These are phyloP conservation scores for Battus philenor DNA, from an alignment of 1,140 invertebrate species.

Conservation along the genomic window DNA sequence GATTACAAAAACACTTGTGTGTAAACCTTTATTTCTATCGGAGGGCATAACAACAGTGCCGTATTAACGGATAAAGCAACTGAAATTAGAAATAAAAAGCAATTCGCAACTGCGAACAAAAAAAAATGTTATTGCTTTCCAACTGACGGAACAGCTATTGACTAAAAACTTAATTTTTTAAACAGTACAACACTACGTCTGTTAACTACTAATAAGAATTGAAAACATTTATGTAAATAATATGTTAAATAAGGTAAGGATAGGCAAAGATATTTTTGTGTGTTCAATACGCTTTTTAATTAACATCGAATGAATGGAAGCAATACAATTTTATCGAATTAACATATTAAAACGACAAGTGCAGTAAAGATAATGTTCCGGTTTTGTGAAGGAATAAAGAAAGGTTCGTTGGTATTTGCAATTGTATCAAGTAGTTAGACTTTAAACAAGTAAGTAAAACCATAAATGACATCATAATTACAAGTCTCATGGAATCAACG, in stretches of 20 bases:
- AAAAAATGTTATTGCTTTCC: too few species aligned
- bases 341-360: slow-evolving; percentile 3
- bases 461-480: slow-evolving; percentile 4
- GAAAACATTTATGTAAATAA: too few species aligned
- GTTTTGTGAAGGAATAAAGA: background rate
- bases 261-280: too few species aligned
- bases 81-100: background rate
- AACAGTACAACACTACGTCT: too few species aligned
- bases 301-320: slow-evolving; percentile 5
- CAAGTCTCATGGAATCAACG: background rate
- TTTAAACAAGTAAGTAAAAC: background rate
- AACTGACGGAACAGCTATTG: too few species aligned
- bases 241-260: too few species aligned
- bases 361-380: slow-evolving; percentile 2
- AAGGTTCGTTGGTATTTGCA: background rate
- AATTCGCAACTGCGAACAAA: too few species aligned
- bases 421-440: background rate
- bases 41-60: too few species aligned
- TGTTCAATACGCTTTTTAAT: slow-evolving; percentile 1
- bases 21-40: too few species aligned
- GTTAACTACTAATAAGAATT: too few species aligned
- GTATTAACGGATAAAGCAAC: background rate
- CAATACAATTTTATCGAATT: background rate
- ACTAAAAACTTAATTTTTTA: too few species aligned
- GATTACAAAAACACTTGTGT: too few species aligned